Percentiles rank a stretch among this genome's conserved stretches.
These are phyloP conservation scores for Plutella xylostella DNA, from an alignment of 2,888 invertebrate species.

Conservation along the genomic window DNA sequence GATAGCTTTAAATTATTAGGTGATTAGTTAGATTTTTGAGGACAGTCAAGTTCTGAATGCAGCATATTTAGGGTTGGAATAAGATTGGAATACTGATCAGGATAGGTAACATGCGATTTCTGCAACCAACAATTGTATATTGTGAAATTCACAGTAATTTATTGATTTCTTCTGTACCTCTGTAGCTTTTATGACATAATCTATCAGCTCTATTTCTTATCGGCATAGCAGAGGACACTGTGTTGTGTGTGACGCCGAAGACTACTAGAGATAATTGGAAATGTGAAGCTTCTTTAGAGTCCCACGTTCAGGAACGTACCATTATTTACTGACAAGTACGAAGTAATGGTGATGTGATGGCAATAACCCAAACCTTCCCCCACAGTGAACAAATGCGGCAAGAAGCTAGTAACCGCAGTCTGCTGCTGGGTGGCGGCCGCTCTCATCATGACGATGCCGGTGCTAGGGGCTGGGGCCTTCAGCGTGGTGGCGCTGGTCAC, in stretches of 20 bases:
- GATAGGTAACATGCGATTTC: neutral
- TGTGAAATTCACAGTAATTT: no score
- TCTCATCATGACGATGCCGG: constrained; percentile 65
- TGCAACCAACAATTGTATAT: no score
- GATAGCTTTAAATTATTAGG: neutral
- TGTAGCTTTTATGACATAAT: no score
- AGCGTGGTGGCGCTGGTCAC: constrained; percentile 69
- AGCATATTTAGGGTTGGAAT: neutral
- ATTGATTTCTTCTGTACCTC: no score
- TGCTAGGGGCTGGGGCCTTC: constrained; percentile 57
- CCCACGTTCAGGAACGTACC: no score
- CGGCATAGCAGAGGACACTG: no score
- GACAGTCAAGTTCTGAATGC: neutral
- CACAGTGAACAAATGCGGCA: constrained; percentile 39
- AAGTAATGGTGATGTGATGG: no score
- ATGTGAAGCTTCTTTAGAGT: no score
- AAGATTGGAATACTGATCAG: neutral
- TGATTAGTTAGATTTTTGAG: neutral
- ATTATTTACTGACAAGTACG: no score
- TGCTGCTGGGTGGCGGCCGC: constrained; percentile 58
- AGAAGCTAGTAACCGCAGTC: constrained; percentile 39
- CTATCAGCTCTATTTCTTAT: no score
- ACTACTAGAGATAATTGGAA: no score
- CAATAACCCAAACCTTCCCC: neutral
- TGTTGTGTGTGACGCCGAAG: no score